These are phyloP conservation scores for Microctenopoma steveboyesi DNA, from an alignment of 2,797 vertebrate species.

Conservation along the genomic window DNA sequence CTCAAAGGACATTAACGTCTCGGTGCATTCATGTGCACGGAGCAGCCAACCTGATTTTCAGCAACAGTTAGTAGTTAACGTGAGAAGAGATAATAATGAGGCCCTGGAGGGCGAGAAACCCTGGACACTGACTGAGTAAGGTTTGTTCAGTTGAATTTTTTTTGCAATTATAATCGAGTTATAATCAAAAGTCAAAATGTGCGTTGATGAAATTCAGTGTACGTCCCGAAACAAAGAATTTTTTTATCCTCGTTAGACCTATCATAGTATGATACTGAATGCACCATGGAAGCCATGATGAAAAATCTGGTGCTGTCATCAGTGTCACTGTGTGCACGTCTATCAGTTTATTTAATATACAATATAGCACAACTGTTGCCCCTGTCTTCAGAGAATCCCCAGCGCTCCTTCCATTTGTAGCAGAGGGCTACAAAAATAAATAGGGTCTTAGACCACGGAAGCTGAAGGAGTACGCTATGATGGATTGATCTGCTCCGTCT, in stretches of 20 bases:
- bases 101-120: too few relatives aligned
- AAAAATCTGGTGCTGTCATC: background rate
- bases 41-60: conserved; percentile 3
- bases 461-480: conserved; percentile 67
- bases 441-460: conserved; percentile 60
- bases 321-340: conserved; percentile 26
- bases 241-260: background rate
- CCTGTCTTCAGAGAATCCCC: conserved; percentile 28
- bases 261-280: conserved; percentile 1
- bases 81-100: background rate
- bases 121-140: too few relatives aligned
- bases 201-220: too few relatives aligned
- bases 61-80: background rate
- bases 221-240: background rate
- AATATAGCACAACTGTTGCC: conserved; percentile 19
- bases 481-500: conserved; percentile 80
- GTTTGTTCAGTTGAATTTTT: too few relatives aligned
- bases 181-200: too few relatives aligned
- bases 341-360: conserved; percentile 31
- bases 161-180: too few relatives aligned
- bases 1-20: background rate
- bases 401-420: conserved; percentile 37
- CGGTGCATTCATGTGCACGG: background rate
- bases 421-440: conserved; percentile 66
- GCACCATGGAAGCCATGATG: background rate